Evolutionary conservation across 2,888 invertebrate species (phyloP).

Genomic region (Drosophila atripex): DNA sequence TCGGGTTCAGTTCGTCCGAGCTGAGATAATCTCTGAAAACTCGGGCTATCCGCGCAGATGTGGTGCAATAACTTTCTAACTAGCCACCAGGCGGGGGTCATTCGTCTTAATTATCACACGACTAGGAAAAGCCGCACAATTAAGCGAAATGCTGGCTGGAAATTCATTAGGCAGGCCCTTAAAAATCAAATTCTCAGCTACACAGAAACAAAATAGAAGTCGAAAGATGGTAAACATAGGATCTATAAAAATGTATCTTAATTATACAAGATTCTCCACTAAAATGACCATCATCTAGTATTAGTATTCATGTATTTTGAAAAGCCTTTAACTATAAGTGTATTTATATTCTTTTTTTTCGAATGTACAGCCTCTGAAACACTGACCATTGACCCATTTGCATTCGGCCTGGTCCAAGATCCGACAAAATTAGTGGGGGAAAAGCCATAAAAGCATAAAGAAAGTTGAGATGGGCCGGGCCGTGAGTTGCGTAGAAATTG

Average conservation of each 20-base stretch:
- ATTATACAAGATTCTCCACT: too few species aligned
- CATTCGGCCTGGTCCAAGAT: slow-evolving; percentile 52
- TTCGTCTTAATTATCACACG: slow-evolving; percentile 78
- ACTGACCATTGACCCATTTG: slow-evolving; percentile 68
- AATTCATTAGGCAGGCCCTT: slow-evolving; percentile 65
- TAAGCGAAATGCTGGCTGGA: slow-evolving; percentile 58
- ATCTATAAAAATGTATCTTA: neutral
- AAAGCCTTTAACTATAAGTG: neutral
- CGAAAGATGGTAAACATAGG: neutral
- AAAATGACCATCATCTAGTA: neutral
- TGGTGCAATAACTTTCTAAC: slow-evolving; percentile 77
- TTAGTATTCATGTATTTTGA: neutral
- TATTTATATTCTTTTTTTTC: neutral
- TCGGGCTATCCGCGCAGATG: slow-evolving; percentile 45
- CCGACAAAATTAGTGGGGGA: slow-evolving; percentile 41
- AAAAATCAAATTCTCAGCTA: slow-evolving; percentile 55
- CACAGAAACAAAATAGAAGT: slow-evolving; percentile 7
- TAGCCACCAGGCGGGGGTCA: slow-evolving; percentile 56
- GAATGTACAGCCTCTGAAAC: slow-evolving; percentile 55
- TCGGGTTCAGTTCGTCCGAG: slow-evolving; percentile 36
- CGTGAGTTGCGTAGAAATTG: slow-evolving; percentile 56
- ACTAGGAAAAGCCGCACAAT: slow-evolving; percentile 55
- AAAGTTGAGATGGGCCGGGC: slow-evolving; percentile 50
- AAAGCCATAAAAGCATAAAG: slow-evolving; percentile 51
- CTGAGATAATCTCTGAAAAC: slow-evolving; percentile 41